phyloP scores from a whole-genome alignment of 2,888 invertebrate genomes.

The Dryobotodes eremita region DNA sequence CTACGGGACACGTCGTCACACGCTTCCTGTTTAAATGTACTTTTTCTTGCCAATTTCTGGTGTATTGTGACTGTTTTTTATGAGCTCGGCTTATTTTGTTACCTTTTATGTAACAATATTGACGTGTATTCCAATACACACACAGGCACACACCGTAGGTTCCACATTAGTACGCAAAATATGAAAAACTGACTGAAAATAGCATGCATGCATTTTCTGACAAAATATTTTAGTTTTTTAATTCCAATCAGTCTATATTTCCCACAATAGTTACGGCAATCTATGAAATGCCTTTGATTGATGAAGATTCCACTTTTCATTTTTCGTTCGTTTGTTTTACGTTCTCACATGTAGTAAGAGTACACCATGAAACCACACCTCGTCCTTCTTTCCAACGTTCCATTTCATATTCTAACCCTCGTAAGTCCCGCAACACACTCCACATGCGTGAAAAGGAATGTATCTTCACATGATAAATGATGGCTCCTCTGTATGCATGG shows the following conservation, averaged over 20 bases:
- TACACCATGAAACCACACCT: background rate
- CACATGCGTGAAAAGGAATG: slow-evolving; percentile 49
- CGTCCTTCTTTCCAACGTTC: background rate
- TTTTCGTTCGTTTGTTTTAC: background rate
- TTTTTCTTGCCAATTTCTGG: slow-evolving; percentile 69
- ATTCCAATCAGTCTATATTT: background rate
- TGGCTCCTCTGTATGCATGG: slow-evolving; percentile 54
- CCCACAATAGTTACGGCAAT: no score
- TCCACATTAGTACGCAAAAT: background rate
- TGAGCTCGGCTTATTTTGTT: slow-evolving; percentile 44
- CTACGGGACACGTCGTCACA: slow-evolving; percentile 71
- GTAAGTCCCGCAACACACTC: slow-evolving; percentile 9
- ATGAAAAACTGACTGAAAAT: background rate
- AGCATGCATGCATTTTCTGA: background rate
- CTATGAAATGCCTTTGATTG: background rate
- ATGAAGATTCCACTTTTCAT: background rate
- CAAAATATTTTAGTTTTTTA: background rate
- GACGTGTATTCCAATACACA: background rate
- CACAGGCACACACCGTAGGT: no score
- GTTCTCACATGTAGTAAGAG: background rate
- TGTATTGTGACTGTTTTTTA: slow-evolving; percentile 54
- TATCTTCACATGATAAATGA: slow-evolving; percentile 59
- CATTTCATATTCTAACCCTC: slow-evolving; percentile 10
- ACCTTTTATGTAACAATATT: slow-evolving; percentile 9
- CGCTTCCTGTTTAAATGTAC: slow-evolving; percentile 75